Evolutionary conservation across 2,888 invertebrate genomes (phyloP), one percentile per base, ranked within the genome.

Genomic region (Amaurobius ferox): DNA sequence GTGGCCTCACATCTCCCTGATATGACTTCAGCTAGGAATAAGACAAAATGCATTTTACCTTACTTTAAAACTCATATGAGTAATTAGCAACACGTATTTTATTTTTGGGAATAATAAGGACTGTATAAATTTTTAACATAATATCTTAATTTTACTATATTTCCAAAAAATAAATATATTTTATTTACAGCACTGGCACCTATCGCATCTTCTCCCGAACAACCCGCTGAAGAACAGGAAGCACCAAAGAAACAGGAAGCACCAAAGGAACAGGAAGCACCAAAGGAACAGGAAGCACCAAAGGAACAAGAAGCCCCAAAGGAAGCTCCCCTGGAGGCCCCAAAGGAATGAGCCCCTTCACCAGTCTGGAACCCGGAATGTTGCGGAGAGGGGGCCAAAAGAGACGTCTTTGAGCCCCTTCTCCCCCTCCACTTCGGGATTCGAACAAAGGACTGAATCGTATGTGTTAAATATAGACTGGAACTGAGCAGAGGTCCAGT

Each of bases 341-440:
- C n/a, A n/a, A n/a, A n/a, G n/a, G n/a, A 74, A 29, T n/a, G 39
- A 16, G 39, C 29, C 44, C 67, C 19, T 23, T 28, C 23, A 67
- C 68, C 80, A 11, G 55, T 55, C 55, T 55, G 16, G 79, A 79
- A 64, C 79, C 79, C 72, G 72, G 79, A 66, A 66, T 79, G 72
- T 40, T 73, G 29, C 16, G 61, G 35, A 66, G 72, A 35, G 72
- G 72, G 40, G 80, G 67, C 5, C 55, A 55, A 2, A 55, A 55
- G 55, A 55, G 55, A 16, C 19, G 23, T 19, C 55, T 55, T 3
- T 55, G 19, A 23, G 6, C 6, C 35, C 35, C 6, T n/a, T n/a
- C n/a, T 35, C 35, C 9, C 35, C 9, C 35, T 5, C 23, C 19
- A 23, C 23, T 55, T 55, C 23, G 5, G 55, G 55, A 19, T 23